These are phyloP conservation scores for Carabus problematicus DNA, from an alignment of 2,888 invertebrate genomes.

Conservation along the genomic window DNA sequence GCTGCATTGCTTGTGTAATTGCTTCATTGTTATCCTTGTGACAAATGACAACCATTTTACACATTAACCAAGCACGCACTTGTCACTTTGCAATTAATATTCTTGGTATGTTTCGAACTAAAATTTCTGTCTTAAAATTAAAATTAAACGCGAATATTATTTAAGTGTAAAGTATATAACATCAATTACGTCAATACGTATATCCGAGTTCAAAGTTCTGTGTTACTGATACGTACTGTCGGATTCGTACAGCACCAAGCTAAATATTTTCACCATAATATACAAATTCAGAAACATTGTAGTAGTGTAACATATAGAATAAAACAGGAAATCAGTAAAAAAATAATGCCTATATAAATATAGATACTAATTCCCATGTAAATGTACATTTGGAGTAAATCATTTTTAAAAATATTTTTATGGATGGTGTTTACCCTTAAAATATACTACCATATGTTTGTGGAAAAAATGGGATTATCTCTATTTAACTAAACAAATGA, in stretches of 20 bases:
- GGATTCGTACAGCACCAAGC: too few relatives aligned
- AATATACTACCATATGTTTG: conserved; percentile 16
- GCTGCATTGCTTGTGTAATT: conserved; percentile 41
- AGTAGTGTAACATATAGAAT: conserved; percentile 24
- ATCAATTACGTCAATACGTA: too few relatives aligned
- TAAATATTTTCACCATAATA: too few relatives aligned
- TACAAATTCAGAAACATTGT: background rate
- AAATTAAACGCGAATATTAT: too few relatives aligned
- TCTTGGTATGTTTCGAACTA: too few relatives aligned
- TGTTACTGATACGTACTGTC: background rate
- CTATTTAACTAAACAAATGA: conserved; percentile 22
- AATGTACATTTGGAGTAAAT: too few relatives aligned
- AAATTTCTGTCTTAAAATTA: too few relatives aligned
- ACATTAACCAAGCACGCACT: conserved; percentile 45
- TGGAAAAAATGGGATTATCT: conserved; percentile 5
- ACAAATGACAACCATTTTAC: conserved; percentile 48
- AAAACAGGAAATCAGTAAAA: background rate
- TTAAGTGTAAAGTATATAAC: too few relatives aligned
- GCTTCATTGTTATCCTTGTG: conserved; percentile 46
- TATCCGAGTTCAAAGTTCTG: background rate
- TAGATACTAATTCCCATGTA: background rate
- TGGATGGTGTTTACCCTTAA: conserved; percentile 1
- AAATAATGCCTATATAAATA: conserved; percentile 8
- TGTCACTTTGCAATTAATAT: conserved; percentile 43
- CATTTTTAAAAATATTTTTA: background rate